Percentiles rank a stretch among this genome's conserved stretches.
Conservation (phyloP, 2,888 invertebrate genomes). For the Drosophila suboccidentalis region DNA sequence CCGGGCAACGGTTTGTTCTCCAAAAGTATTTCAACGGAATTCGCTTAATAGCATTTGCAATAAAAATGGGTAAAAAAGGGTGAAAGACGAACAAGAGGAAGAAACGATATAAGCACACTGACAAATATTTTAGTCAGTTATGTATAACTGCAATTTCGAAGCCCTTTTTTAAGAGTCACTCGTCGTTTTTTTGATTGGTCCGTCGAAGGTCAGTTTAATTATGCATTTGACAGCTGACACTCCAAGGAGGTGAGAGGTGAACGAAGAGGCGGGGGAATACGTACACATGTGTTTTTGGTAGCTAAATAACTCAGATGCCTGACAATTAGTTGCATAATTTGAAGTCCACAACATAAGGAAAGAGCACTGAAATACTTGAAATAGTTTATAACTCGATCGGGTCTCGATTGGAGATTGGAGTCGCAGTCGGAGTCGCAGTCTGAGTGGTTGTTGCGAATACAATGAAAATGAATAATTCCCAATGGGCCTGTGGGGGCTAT, state of each 20-base stretch:
- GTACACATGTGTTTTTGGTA: conserved; percentile 44
- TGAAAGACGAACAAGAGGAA: conserved; percentile 8
- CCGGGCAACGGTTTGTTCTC: conserved; percentile 56
- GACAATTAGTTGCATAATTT: conserved; percentile 80
- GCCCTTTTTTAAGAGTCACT: neutral
- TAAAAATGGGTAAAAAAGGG: conserved; percentile 46
- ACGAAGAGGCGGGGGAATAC: no score
- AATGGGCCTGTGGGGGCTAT: conserved; percentile 73
- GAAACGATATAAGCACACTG: conserved; percentile 19
- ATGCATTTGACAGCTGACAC: conserved; percentile 77
- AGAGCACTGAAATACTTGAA: conserved; percentile 61
- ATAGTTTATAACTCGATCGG: conserved; percentile 67
- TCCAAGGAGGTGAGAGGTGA: neutral
- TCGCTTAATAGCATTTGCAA: conserved; percentile 72
- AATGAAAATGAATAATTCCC: conserved; percentile 80
- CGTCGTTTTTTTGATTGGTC: conserved; percentile 30
- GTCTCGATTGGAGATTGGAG: neutral
- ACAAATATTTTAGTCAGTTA: conserved; percentile 42
- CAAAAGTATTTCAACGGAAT: conserved; percentile 71
- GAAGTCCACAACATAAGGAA: conserved; percentile 18
- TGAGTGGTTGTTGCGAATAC: conserved; percentile 40
- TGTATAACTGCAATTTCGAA: conserved; percentile 65
- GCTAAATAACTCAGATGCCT: conserved; percentile 64
- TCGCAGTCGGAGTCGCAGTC: no score
- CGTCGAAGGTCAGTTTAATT: conserved; percentile 70